Evolutionary conservation across 2,888 invertebrate genomes (phyloP).

Genomic region (Archips xylosteana): DNA sequence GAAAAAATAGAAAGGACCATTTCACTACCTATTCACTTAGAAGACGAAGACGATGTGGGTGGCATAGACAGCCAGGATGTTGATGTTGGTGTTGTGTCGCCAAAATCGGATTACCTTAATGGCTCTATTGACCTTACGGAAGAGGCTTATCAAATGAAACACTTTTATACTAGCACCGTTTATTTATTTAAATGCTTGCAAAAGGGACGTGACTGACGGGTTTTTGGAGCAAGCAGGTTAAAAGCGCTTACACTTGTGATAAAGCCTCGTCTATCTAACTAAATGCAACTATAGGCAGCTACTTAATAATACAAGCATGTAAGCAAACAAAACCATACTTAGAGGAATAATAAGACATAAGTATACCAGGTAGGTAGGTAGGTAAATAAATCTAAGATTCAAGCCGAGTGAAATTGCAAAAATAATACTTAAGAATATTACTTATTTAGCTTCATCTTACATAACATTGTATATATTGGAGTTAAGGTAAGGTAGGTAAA

Average conservation of each 20-base stretch:
- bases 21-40: not conserved
- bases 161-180: conserved; percentile 1
- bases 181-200: conserved; percentile 1
- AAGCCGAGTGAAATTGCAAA: not conserved
- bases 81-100: conserved; percentile 11
- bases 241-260: not conserved
- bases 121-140: conserved; percentile 25
- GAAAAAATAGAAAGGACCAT: conserved; percentile 7
- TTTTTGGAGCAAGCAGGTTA: not conserved
- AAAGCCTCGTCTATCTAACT: not conserved
- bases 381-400: not conserved
- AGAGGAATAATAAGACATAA: too few relatives aligned
- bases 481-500: not conserved
- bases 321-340: not conserved
- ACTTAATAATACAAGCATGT: not conserved
- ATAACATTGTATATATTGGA: not conserved
- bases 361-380: not conserved
- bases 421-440: not conserved
- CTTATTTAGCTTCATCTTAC: not conserved
- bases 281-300: not conserved
- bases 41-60: not conserved
- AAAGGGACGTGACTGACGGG: not conserved
- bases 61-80: conserved; percentile 3
- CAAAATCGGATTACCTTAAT: conserved; percentile 33
- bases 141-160: conserved; percentile 22